A percentile compares a stretch with the other conserved stretches of the same genome.
Conservation (phyloP, 2,888 invertebrate genomes). For the Ochropacha duplaris region DNA sequence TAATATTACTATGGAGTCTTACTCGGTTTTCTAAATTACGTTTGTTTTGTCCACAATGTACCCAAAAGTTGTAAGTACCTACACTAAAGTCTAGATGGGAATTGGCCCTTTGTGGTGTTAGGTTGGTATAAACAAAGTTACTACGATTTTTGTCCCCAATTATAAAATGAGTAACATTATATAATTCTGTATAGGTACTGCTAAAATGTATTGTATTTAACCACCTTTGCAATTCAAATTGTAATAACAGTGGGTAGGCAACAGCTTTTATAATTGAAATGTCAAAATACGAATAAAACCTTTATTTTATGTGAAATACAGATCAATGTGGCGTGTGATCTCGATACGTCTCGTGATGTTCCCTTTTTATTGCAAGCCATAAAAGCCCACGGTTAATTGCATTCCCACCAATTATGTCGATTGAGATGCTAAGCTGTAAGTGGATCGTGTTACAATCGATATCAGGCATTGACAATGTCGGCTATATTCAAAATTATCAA, state of each 20-base stretch:
- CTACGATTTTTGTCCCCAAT: too few relatives aligned
- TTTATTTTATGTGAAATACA: conserved; percentile 7
- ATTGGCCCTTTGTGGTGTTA: too few relatives aligned
- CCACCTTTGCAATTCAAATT: background rate
- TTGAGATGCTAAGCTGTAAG: background rate
- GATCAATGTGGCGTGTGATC: conserved; percentile 11
- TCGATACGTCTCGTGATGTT: conserved; percentile 1
- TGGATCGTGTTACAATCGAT: background rate
- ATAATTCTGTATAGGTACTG: too few relatives aligned
- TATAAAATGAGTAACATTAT: too few relatives aligned
- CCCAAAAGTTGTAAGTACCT: too few relatives aligned
- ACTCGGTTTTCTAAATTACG: too few relatives aligned
- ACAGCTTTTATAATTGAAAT: background rate
- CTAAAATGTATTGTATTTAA: background rate
- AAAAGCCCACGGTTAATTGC: conserved; percentile 39
- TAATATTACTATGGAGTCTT: too few relatives aligned
- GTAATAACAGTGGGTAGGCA: background rate
- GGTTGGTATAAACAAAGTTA: background rate
- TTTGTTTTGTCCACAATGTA: too few relatives aligned
- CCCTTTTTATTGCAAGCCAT: conserved; percentile 34
- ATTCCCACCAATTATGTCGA: conserved; percentile 25
- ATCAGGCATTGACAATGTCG: background rate
- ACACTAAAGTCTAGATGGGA: too few relatives aligned
- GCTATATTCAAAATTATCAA: background rate
- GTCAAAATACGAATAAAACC: background rate